These are phyloP conservation scores for Troides oblongomaculatus DNA, from an alignment of 2,888 invertebrate species.

Conservation along the genomic window DNA sequence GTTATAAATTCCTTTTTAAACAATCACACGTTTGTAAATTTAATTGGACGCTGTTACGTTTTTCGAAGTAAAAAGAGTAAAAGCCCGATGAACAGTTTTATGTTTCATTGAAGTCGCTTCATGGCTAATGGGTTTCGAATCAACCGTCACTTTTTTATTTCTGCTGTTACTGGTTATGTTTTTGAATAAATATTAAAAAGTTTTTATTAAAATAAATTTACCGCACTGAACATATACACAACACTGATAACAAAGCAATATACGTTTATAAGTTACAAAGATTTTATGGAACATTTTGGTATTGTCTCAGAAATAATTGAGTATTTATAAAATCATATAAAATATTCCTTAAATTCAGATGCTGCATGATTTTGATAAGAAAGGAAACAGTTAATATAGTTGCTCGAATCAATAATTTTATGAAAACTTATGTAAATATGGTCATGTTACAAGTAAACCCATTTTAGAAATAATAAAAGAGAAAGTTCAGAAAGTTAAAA, in stretches of 20 bases:
- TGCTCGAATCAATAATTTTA: neutral
- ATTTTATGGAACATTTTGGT: too few species aligned
- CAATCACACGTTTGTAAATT: constrained; percentile 2
- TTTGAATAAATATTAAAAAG: neutral
- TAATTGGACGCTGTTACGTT: constrained; percentile 9
- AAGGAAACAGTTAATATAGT: too few species aligned
- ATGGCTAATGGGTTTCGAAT: constrained; percentile 19
- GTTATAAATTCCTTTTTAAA: neutral
- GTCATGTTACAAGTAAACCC: neutral
- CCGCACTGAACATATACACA: too few species aligned
- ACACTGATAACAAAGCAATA: too few species aligned
- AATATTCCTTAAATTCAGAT: too few species aligned
- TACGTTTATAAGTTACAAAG: too few species aligned
- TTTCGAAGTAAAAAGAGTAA: constrained; percentile 9
- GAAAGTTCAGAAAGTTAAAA: too few species aligned
- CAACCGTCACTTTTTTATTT: constrained; percentile 14
- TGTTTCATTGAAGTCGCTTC: constrained; percentile 12
- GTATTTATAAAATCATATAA: too few species aligned
- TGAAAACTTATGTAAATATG: neutral
- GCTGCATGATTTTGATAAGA: too few species aligned
- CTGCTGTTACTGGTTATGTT: neutral
- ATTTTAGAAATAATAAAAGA: neutral
- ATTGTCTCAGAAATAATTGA: too few species aligned
- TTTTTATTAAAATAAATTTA: too few species aligned
- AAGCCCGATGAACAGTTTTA: constrained; percentile 7